Conservation (phyloP, 2,113 vertebrate genomes). For the Scatophagus argus region DNA sequence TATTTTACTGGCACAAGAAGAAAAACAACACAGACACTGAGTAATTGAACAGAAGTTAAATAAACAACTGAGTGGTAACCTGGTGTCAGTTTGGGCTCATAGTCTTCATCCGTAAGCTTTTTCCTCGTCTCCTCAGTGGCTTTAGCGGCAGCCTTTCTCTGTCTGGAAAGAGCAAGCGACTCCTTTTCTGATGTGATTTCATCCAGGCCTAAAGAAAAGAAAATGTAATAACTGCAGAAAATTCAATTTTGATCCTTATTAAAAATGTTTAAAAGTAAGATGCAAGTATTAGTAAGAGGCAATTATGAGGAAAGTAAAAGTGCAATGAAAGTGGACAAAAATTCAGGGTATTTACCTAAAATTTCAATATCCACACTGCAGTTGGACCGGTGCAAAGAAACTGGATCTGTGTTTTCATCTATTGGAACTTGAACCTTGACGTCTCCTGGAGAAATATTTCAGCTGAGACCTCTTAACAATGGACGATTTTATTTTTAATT, state of each 20-base stretch:
- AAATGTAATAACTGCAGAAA: neutral
- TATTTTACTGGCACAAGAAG: neutral
- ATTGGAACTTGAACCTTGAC: slow-evolving; percentile 31
- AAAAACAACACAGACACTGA: neutral
- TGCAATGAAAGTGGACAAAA: neutral
- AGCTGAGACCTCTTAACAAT: neutral
- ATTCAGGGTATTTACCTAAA: slow-evolving; percentile 77
- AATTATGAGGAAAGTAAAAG: neutral
- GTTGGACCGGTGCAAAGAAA: slow-evolving; percentile 79
- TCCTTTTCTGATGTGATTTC: slow-evolving; percentile 76
- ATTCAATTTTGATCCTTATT: neutral
- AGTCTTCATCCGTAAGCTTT: slow-evolving; percentile 66
- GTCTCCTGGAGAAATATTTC: slow-evolving; percentile 42
- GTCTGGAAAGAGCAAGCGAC: neutral
- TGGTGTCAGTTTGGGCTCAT: slow-evolving; percentile 73
- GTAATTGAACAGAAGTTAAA: neutral
- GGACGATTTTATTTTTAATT: neutral
- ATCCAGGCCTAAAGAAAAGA: slow-evolving; percentile 80
- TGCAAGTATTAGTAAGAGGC: no score
- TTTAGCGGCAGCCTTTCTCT: slow-evolving; percentile 64
- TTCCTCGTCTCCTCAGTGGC: slow-evolving; percentile 49
- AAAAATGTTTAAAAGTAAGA: neutral
- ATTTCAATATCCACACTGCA: slow-evolving; percentile 85
- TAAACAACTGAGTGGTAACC: slow-evolving; percentile 55
- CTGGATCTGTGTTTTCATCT: slow-evolving; percentile 66